Base-by-base conservation (phyloP, 1,140 invertebrate species). In the Drosophila azteca region DNA sequence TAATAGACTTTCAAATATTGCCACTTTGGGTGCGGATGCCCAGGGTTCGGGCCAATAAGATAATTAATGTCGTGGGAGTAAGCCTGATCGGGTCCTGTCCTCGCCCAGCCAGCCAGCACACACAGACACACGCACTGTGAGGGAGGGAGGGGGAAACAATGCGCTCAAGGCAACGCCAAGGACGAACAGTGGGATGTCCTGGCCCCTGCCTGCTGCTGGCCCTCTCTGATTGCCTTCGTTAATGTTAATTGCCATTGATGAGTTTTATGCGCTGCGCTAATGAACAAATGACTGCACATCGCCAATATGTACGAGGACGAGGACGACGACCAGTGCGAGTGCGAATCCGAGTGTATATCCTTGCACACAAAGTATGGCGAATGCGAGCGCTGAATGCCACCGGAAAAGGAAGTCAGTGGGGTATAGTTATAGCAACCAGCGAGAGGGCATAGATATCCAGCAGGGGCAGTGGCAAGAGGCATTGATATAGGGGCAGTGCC, bases 1-100 rank as follows among this genome's bases (percentile, higher is more conserved):
- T 83, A 88, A 88, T 88, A 88, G 83, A 89, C 83, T 88, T 83
- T 88, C 83, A 83, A 88, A 88, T 88, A 88, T 88, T 88, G 83
- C 83, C 83, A 88, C 79, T 88, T 83, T 72, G 55, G 51, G 35
- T 57, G 52, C 35, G 29, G 31, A 26, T 39, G 50, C 50, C 39
- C 43, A 62, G 46, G 31, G 22, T 41, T 22, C 15, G 45, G 29
- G 76, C 76, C 79, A 83, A 62, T 70, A 70, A 88, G 79, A 88
- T 88, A 88, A 88, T 88, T 88, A 88, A 88, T 87, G 83, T 79
- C 83, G 60, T 83, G 83, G 83, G 70, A 88, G 64, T 52, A 29
- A 48, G 59, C 53, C 54, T 45, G 26, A 22, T 3, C 44, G 6
- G 31, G 31, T 45, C 17, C 15, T 13, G 20, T 17, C 13, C 31